phyloP scores from a whole-genome alignment of 2,797 vertebrate genomes.

The Muscicapa striata region DNA sequence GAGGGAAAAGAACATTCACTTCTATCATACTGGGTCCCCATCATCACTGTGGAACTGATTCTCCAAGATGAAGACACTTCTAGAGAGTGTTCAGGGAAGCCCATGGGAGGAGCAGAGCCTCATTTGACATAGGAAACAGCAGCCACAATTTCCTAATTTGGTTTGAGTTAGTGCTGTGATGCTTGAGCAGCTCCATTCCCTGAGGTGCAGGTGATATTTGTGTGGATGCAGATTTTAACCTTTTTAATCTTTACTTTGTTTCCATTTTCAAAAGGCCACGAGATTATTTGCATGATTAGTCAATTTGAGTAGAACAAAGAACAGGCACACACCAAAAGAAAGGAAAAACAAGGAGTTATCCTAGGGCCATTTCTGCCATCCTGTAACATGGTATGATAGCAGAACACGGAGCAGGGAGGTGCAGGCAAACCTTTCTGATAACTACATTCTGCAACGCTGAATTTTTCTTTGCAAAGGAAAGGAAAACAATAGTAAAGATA shows the following conservation, averaged over 20 bases:
- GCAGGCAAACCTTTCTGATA: not conserved
- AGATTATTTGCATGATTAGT: constrained; percentile 60
- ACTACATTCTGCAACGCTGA: not conserved
- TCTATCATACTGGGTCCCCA: not conserved
- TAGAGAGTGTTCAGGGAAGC: not conserved
- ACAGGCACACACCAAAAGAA: not conserved
- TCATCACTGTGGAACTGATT: not conserved
- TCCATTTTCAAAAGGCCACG: constrained; percentile 65
- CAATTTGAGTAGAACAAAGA: constrained; percentile 47
- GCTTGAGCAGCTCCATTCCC: not conserved
- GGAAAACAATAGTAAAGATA: not conserved
- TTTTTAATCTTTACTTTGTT: constrained; percentile 69
- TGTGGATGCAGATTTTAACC: constrained; percentile 70
- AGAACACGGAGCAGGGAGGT: not conserved
- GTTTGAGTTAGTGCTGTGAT: not conserved
- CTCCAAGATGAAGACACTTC: not conserved
- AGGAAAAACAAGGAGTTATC: not conserved
- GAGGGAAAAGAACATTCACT: not conserved
- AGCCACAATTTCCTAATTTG: not conserved
- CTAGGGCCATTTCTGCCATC: not conserved
- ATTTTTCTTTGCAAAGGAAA: not conserved
- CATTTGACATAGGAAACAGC: not conserved
- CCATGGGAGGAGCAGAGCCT: not conserved
- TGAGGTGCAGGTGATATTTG: constrained; percentile 49
- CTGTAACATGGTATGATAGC: not conserved